Conservation (phyloP, 2,113 vertebrate genomes). For the Aegithalos caudatus region DNA sequence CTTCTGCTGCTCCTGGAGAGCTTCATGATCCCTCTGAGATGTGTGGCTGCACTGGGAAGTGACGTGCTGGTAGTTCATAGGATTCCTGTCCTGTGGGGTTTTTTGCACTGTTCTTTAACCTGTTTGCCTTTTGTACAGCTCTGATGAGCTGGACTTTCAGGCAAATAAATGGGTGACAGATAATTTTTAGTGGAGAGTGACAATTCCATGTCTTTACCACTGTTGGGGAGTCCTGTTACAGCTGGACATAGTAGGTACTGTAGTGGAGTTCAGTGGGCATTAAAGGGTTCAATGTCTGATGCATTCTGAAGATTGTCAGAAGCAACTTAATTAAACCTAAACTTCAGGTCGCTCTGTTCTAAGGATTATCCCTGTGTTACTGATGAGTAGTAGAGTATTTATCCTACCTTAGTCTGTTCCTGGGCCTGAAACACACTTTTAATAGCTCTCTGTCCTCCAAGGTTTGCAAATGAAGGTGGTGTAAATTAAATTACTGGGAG, state of each 20-base stretch:
- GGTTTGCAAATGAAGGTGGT: not conserved
- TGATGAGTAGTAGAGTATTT: not conserved
- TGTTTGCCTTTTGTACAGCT: not conserved
- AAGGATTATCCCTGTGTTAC: not conserved
- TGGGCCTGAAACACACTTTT: not conserved
- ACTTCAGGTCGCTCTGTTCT: not conserved
- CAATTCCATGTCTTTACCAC: not conserved
- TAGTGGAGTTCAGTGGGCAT: not conserved
- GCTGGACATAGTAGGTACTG: not conserved
- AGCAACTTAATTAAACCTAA: not conserved
- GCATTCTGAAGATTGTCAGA: not conserved
- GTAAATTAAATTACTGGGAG: not conserved
- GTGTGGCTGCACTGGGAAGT: not conserved
- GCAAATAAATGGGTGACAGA: not conserved
- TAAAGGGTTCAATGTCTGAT: not conserved
- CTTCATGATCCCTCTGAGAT: not conserved
- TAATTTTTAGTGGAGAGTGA: not conserved
- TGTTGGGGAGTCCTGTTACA: not conserved
- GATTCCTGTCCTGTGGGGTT: accelerated
- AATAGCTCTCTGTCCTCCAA: not conserved
- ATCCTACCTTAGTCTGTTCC: not conserved
- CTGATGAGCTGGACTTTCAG: not conserved
- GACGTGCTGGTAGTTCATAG: not conserved
- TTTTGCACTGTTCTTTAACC: not conserved
- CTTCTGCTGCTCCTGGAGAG: not conserved